Conservation (phyloP, 2,797 vertebrate species). For the Gorsachius magnificus region DNA sequence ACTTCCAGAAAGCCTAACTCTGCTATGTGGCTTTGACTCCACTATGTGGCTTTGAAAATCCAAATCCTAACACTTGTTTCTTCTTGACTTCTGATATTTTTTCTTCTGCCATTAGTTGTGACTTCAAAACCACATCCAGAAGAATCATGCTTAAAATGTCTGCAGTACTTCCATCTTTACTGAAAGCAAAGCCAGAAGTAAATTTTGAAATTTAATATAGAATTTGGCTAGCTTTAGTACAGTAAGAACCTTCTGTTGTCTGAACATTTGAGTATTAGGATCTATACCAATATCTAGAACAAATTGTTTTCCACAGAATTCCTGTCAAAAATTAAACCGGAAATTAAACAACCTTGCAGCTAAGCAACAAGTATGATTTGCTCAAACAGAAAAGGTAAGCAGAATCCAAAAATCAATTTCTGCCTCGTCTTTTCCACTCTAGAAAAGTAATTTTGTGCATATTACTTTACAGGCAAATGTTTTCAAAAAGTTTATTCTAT, state of each 20-base stretch:
- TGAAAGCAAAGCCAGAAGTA: neutral
- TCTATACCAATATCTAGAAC: neutral
- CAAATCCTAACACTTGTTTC: neutral
- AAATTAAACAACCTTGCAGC: neutral
- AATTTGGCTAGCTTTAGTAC: neutral
- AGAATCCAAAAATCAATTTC: neutral
- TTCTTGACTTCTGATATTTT: slow-evolving; percentile 4
- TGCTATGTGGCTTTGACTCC: neutral
- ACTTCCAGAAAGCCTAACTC: neutral
- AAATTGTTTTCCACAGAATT: neutral
- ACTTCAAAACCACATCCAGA: neutral
- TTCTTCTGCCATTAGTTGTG: neutral
- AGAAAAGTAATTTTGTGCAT: neutral
- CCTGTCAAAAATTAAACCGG: neutral
- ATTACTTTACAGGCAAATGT: neutral
- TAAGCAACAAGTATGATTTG: neutral
- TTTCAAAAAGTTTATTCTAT: neutral
- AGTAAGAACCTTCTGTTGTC: neutral
- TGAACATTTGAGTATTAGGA: neutral
- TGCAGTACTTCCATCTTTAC: neutral
- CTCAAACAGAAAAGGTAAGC: neutral
- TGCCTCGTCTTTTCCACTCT: neutral
- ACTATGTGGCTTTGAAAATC: neutral
- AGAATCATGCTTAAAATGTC: neutral
- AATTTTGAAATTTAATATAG: neutral